These are phyloP conservation scores for Drosophila pachea DNA, from an alignment of 1,140 invertebrate genomes.

Conservation along the genomic window DNA sequence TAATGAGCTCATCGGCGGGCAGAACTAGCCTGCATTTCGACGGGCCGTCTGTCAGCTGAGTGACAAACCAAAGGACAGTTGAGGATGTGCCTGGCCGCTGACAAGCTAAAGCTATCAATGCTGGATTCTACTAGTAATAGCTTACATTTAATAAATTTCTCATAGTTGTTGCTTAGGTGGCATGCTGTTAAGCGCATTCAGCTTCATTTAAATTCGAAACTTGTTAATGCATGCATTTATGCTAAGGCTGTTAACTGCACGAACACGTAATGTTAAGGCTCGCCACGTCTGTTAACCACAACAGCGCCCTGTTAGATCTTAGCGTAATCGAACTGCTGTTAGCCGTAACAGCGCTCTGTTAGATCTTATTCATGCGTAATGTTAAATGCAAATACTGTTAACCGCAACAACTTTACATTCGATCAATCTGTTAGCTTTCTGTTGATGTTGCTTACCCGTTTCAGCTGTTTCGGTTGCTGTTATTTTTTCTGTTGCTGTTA, in stretches of 20 bases:
- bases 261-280: background rate
- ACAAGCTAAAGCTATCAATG: too few species aligned
- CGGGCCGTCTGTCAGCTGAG: slow-evolving; percentile 16
- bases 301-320: background rate
- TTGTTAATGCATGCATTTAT: background rate
- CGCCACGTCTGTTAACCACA: background rate
- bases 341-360: background rate
- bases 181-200: background rate
- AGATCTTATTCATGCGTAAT: background rate
- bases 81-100: background rate
- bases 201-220: background rate
- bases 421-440: background rate
- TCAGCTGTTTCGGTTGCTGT: background rate
- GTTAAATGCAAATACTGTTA: too few species aligned
- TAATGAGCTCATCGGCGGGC: slow-evolving; percentile 29
- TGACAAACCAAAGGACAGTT: slow-evolving; percentile 14
- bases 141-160: too few species aligned
- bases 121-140: too few species aligned
- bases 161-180: too few species aligned
- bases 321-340: too few species aligned
- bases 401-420: too few species aligned
- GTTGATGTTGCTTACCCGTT: background rate
- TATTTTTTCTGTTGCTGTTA: background rate
- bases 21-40: slow-evolving; percentile 16
- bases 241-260: background rate